These are phyloP conservation scores for Frieseomelitta varia DNA, from an alignment of 1,140 invertebrate genomes.

Conservation along the genomic window DNA sequence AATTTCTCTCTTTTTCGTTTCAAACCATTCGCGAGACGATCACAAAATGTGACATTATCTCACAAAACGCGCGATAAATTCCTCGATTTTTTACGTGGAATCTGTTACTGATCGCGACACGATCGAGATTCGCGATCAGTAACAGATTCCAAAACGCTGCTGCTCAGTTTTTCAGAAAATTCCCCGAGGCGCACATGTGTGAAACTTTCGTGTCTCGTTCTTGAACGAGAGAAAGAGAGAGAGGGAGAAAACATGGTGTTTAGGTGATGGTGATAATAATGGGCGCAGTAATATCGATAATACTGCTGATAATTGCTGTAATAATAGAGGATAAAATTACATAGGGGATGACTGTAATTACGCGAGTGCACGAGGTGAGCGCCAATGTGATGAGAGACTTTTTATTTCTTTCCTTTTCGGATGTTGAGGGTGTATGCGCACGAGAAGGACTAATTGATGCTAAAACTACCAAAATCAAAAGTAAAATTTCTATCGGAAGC, in stretches of 20 bases:
- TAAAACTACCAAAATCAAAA: no score
- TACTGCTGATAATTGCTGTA: slow-evolving; percentile 33
- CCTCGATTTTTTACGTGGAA: background rate
- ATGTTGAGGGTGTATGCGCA: no score
- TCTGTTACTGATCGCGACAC: background rate
- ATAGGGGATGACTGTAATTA: slow-evolving; percentile 35
- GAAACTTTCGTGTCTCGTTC: no score
- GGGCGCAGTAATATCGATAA: slow-evolving; percentile 30
- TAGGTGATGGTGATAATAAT: slow-evolving; percentile 11
- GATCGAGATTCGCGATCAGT: no score
- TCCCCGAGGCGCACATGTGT: no score
- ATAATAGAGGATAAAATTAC: slow-evolving; percentile 29
- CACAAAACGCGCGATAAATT: no score
- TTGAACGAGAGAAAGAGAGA: background rate
- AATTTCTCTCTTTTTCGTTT: no score
- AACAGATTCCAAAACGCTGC: no score
- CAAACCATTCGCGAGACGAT: background rate
- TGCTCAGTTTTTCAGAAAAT: no score
- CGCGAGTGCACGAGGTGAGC: background rate
- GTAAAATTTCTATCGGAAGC: no score
- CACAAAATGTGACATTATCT: background rate
- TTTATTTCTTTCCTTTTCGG: slow-evolving; percentile 18
- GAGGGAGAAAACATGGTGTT: background rate
- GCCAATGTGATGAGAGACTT: slow-evolving; percentile 16
- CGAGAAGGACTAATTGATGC: slow-evolving; percentile 4